A percentile compares a stretch with the other conserved stretches of the same genome.
phyloP scores from a whole-genome alignment of 2,888 invertebrate species.

The Sycophila texana region DNA sequence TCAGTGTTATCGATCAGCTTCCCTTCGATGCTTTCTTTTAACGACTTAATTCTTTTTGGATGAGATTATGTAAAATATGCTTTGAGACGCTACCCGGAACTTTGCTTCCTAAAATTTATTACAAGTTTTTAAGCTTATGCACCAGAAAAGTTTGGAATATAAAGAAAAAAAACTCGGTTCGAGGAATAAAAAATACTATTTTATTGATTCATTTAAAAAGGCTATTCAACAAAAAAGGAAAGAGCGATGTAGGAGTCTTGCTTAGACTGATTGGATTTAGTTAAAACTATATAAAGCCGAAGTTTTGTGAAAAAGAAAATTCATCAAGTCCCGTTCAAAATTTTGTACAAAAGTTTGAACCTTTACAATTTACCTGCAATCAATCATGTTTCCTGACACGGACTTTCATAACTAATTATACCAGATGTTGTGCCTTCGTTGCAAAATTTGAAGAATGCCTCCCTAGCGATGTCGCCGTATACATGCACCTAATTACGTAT shows the following conservation, averaged over 20 bases:
- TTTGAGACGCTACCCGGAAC: constrained; percentile 20
- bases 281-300: no score
- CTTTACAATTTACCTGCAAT: not conserved
- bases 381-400: constrained; percentile 19
- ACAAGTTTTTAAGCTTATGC: constrained; percentile 37
- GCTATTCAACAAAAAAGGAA: no score
- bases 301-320: no score
- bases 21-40: constrained; percentile 23
- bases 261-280: no score
- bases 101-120: constrained; percentile 36
- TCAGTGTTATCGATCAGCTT: constrained; percentile 17
- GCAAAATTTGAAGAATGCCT: constrained; percentile 11
- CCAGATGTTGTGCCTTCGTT: not conserved
- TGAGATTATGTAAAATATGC: constrained; percentile 44
- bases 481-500: no score
- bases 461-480: not conserved
- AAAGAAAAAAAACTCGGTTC: not conserved
- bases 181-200: no score
- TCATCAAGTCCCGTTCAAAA: no score
- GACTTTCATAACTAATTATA: constrained; percentile 26
- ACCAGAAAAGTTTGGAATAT: not conserved
- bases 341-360: no score
- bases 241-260: no score
- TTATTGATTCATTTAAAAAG: no score
- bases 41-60: constrained; percentile 37